Percentiles rank a stretch among this genome's conserved stretches.
Conservation (phyloP, 2,113 vertebrate species). For the Saccopteryx leptura region DNA sequence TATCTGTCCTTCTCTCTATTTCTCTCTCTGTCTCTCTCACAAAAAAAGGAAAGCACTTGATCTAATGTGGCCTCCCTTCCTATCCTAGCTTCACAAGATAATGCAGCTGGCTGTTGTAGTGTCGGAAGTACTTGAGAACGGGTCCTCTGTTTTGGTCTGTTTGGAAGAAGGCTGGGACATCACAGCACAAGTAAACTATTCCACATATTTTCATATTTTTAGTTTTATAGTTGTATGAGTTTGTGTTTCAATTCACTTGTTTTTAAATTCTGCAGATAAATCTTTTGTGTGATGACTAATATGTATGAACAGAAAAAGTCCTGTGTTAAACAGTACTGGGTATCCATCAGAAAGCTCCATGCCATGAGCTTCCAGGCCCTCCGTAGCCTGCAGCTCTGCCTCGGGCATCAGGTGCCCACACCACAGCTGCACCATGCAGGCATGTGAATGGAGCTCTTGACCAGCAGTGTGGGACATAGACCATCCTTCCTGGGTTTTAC, state of each 20-base stretch:
- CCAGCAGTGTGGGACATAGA: neutral
- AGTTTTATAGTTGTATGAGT: conserved; percentile 56
- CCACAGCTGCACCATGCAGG: neutral
- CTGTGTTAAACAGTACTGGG: neutral
- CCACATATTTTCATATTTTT: conserved; percentile 46
- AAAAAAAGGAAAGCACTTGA: neutral
- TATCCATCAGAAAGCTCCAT: conserved; percentile 6
- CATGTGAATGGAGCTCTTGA: neutral
- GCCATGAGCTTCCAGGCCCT: neutral
- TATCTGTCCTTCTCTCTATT: no score
- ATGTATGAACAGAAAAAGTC: conserved; percentile 17
- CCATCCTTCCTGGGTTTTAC: neutral
- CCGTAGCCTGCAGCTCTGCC: neutral
- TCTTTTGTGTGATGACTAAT: conserved; percentile 43
- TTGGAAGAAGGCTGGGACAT: conserved; percentile 99
- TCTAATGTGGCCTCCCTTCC: conserved; percentile 42
- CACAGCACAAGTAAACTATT: conserved; percentile 94
- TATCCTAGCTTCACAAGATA: conserved; percentile 95
- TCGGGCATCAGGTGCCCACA: no score
- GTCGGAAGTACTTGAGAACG: conserved; percentile 96
- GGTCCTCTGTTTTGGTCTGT: conserved; percentile 97
- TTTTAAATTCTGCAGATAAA: conserved; percentile 46
- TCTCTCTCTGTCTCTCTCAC: no score
- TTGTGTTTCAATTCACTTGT: conserved; percentile 50
- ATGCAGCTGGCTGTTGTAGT: conserved; percentile 95